Conservation (phyloP, 1,140 invertebrate genomes). For the Drosophila kikkawai region DNA sequence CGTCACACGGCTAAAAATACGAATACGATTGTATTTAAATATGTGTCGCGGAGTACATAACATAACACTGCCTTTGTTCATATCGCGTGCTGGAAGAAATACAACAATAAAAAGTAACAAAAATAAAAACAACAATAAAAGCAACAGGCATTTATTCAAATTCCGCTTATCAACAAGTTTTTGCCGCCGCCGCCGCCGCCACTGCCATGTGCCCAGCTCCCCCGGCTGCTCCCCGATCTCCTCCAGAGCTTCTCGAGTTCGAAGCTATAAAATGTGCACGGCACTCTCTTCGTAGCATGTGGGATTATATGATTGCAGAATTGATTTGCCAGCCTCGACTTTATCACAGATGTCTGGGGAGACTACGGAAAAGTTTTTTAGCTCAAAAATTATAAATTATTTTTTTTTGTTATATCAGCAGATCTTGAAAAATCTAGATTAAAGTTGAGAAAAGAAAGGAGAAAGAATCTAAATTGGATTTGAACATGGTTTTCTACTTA, state of each 20-base stretch:
- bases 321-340: conserved; percentile 41
- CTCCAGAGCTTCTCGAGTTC: conserved; percentile 31
- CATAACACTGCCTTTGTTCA: conserved; percentile 44
- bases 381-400: background rate
- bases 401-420: conserved; percentile 6
- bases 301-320: conserved; percentile 50
- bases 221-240: background rate
- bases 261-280: conserved; percentile 65
- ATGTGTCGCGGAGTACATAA: conserved; percentile 23
- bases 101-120: conserved; percentile 3
- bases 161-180: conserved; percentile 77
- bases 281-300: conserved; percentile 39
- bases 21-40: conserved; percentile 11
- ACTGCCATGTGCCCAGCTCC: conserved; percentile 43
- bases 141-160: conserved; percentile 58
- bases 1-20: conserved; percentile 25
- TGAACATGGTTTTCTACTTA: background rate
- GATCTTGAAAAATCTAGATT: background rate
- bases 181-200: conserved; percentile 29
- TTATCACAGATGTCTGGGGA: conserved; percentile 7
- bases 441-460: too few relatives aligned
- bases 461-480: too few relatives aligned
- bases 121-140: background rate
- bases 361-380: background rate
- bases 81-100: conserved; percentile 64